phyloP scores from a whole-genome alignment of 2,113 vertebrate genomes.

The Charina bottae region DNA sequence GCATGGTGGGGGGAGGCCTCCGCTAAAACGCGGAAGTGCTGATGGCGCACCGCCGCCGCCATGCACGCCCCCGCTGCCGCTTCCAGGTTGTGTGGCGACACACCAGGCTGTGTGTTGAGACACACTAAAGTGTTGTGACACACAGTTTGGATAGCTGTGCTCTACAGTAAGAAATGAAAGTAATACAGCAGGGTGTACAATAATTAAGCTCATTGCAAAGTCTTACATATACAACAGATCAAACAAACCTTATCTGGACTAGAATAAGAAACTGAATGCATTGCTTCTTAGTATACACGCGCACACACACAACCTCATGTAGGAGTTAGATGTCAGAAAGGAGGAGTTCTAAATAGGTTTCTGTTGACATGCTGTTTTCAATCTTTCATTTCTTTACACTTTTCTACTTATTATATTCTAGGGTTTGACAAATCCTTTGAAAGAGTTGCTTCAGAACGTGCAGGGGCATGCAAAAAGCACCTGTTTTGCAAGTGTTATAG shows the following conservation, averaged over 20 bases:
- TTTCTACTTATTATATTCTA: background rate
- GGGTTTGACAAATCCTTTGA: background rate
- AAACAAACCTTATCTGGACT: background rate
- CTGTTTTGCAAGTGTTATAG: background rate
- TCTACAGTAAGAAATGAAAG: background rate
- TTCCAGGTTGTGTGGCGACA: no score
- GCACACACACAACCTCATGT: background rate
- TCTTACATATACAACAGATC: background rate
- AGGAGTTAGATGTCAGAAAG: background rate
- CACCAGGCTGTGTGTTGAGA: no score
- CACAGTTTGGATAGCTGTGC: no score
- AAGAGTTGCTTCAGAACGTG: background rate
- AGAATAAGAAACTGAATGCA: background rate
- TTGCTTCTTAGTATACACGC: background rate
- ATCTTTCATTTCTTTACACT: background rate
- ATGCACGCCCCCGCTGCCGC: no score
- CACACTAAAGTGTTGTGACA: no score
- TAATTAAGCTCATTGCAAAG: background rate
- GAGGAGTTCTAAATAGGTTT: background rate
- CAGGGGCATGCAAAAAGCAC: background rate
- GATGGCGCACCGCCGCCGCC: no score
- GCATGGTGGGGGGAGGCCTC: no score
- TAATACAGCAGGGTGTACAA: background rate
- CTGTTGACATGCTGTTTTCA: background rate
- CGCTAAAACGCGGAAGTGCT: no score